These are phyloP conservation scores for Drosophila arawakana DNA, from an alignment of 1,140 invertebrate species.

Conservation along the genomic window DNA sequence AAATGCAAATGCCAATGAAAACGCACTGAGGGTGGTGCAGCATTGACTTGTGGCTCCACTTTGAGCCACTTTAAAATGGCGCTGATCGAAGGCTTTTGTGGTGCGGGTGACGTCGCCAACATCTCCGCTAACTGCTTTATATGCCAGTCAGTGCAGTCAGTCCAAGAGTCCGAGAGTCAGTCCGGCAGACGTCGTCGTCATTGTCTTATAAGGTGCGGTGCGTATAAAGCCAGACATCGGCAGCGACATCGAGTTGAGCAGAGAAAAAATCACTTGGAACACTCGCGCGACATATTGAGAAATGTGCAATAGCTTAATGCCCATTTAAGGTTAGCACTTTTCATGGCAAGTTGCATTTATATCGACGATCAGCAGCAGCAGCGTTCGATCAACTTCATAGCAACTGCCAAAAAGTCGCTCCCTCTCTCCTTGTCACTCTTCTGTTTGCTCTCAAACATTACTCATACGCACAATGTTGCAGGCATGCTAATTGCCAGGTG, in stretches of 20 bases:
- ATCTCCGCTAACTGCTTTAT: slow-evolving; percentile 59
- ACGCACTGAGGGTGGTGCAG: slow-evolving; percentile 38
- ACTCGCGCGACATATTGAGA: slow-evolving; percentile 84
- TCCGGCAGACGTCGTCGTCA: slow-evolving; percentile 65
- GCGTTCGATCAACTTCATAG: slow-evolving; percentile 56
- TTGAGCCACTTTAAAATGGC: slow-evolving; percentile 51
- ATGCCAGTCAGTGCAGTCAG: slow-evolving; percentile 62
- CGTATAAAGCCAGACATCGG: slow-evolving; percentile 73
- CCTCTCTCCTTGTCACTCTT: not conserved
- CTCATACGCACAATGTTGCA: slow-evolving; percentile 45
- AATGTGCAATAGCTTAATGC: slow-evolving; percentile 84
- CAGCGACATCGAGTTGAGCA: slow-evolving; percentile 44
- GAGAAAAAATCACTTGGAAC: slow-evolving; percentile 78
- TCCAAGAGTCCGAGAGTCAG: slow-evolving; percentile 26
- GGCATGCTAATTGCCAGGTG: slow-evolving; percentile 62
- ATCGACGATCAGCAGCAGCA: slow-evolving; percentile 67
- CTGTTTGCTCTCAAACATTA: slow-evolving; percentile 23
- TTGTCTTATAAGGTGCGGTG: slow-evolving; percentile 79
- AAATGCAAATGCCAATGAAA: slow-evolving; percentile 44
- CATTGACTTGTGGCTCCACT: slow-evolving; percentile 8
- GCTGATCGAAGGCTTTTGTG: slow-evolving; percentile 34
- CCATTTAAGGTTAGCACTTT: slow-evolving; percentile 82
- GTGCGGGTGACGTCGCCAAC: slow-evolving; percentile 48
- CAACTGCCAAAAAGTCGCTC: slow-evolving; percentile 15
- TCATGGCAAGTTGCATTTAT: slow-evolving; percentile 84